These are phyloP conservation scores for Coecobrya sp. DNA, from an alignment of 2,888 invertebrate genomes.

Conservation along the genomic window DNA sequence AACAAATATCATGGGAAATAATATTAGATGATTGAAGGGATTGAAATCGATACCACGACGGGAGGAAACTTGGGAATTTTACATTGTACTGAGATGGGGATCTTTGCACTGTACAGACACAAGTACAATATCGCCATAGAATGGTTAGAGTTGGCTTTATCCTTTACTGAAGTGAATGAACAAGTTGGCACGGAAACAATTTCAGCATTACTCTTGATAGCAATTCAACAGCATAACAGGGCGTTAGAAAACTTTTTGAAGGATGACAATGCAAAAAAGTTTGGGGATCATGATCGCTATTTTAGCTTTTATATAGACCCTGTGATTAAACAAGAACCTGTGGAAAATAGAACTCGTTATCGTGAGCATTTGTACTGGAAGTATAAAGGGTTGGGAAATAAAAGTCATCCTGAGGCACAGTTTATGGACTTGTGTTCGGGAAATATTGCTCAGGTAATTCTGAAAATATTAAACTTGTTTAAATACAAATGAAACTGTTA, in stretches of 20 bases:
- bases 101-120: neutral
- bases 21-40: neutral
- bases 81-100: neutral
- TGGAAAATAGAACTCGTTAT: neutral
- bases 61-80: neutral
- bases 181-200: too few relatives aligned
- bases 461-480: too few relatives aligned
- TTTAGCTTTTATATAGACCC: too few relatives aligned
- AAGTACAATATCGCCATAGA: neutral
- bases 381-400: too few relatives aligned
- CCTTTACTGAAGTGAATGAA: too few relatives aligned
- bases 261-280: too few relatives aligned
- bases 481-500: too few relatives aligned
- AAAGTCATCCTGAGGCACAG: neutral
- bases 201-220: neutral
- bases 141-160: constrained; percentile 5
- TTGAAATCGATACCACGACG: neutral
- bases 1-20: neutral
- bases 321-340: neutral
- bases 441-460: too few relatives aligned
- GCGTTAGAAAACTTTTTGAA: too few relatives aligned
- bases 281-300: too few relatives aligned
- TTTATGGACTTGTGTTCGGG: neutral
- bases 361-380: neutral
- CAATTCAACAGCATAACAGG: neutral